Evolutionary conservation across 2,797 vertebrate species (phyloP).

Genomic region (Falco biarmicus): DNA sequence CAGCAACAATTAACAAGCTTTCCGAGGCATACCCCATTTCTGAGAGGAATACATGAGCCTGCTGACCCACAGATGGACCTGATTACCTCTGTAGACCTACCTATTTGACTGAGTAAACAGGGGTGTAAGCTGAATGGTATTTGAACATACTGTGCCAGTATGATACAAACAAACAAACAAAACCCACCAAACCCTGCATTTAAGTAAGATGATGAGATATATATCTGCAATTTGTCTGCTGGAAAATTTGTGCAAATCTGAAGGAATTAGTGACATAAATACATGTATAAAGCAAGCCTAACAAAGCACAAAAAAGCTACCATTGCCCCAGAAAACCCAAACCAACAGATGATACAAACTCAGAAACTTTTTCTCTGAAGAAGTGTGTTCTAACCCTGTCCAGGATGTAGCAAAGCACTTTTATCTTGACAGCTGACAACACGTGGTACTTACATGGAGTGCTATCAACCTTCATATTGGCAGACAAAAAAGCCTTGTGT

Average conservation of each 20-base stretch:
- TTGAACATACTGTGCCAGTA: background rate
- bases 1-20: background rate
- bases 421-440: background rate
- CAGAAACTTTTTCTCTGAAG: background rate
- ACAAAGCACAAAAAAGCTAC: background rate
- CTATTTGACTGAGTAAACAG: background rate
- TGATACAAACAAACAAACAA: background rate
- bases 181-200: background rate
- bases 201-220: background rate
- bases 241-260: background rate
- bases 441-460: background rate
- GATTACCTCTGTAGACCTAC: background rate
- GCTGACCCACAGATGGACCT: background rate
- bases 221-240: background rate
- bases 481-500: background rate
- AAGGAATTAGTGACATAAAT: background rate
- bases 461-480: background rate
- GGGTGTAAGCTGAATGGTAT: background rate
- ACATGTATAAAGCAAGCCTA: background rate
- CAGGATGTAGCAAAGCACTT: background rate
- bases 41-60: background rate
- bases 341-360: background rate
- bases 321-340: fast-evolving
- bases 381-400: background rate
- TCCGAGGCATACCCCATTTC: background rate